Evolutionary conservation across 2,113 vertebrate species (phyloP), one percentile per base, ranked within the genome.

Genomic region (Clarias macrocephalus): DNA sequence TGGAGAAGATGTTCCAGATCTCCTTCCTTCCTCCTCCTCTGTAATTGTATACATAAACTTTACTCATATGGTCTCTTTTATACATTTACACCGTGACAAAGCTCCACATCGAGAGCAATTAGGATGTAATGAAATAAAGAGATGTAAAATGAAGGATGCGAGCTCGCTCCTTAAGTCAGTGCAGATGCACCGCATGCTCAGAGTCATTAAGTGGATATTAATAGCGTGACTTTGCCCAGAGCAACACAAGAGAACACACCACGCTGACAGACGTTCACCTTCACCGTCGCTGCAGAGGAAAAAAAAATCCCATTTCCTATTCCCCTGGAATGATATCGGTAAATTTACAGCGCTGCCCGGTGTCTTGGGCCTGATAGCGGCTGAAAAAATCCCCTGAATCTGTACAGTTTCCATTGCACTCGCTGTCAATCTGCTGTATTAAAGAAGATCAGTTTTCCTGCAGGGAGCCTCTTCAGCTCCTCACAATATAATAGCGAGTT

Each of bases 381-480:
- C 83, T 62, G 89, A 79, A 84, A 87, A 89, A 62, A 56, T 6
- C 2, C 48, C 66, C 12, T 62, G 65, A 76, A 56, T 86, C 84
- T 80, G 59, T 81, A 80, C 54, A 86, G 63, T 84, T 82, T 88
- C 76, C 84, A 83, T 81, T 23, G 52, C 83, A 57, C 80, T 89
- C 72, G 83, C 86, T 59, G 77, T 85, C 86, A 88, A 87, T 86
- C 89, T 89, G 73, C 56, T 70, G 72, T 65, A 72, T 87, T 85
- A 87, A 87, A 85, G 88, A 84, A 87, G 86, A 87, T 62, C 88
- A 80, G 79, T 79, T 83, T 86, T 85, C 85, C 88, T 63, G 57
- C 79, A 81, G 79, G 79, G 79, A 81, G 81, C 83, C 85, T 82
- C 87, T 85, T 87, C 84, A 82, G 80, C 79, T 82, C 79, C 57